phyloP scores from a whole-genome alignment of 2,888 invertebrate species.

The Oligia fasciuncula region DNA sequence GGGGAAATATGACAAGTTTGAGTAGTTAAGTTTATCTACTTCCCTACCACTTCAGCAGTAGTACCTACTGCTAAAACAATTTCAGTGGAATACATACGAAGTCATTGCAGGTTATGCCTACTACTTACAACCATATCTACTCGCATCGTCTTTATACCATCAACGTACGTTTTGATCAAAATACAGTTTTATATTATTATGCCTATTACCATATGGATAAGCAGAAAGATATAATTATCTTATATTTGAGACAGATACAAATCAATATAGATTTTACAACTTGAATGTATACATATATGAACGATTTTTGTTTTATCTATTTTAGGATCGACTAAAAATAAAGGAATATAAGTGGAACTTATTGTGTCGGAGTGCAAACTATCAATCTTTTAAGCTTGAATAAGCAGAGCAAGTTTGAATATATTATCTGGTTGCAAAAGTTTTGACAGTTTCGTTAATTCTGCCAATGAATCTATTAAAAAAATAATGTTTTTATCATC shows the following conservation, averaged over 20 bases:
- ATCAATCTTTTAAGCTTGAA: constrained; percentile 4
- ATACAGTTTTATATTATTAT: constrained; percentile 32
- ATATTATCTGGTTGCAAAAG: background rate
- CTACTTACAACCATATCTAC: background rate
- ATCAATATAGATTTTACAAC: constrained; percentile 55
- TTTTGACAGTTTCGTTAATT: background rate
- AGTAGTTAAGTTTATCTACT: background rate
- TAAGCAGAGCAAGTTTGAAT: constrained; percentile 7
- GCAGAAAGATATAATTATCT: constrained; percentile 41
- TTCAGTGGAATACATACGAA: background rate
- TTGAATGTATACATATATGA: constrained; percentile 1
- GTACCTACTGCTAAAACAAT: background rate
- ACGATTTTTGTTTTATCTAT: constrained; percentile 34
- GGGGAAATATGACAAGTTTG: background rate
- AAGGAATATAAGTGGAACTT: background rate
- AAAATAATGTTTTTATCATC: background rate
- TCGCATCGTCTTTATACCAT: background rate
- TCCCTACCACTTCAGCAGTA: background rate
- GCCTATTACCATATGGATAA: constrained; percentile 31
- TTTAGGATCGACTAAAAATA: constrained; percentile 19
- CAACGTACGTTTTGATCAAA: constrained; percentile 8
- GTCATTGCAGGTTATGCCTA: too few relatives aligned
- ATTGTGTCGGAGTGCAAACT: background rate
- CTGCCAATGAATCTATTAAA: background rate
- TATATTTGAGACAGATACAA: constrained; percentile 54